A percentile compares a stretch with the other conserved stretches of the same genome.
Conservation (phyloP, 2,888 invertebrate genomes). For the Adelognathus sp. region DNA sequence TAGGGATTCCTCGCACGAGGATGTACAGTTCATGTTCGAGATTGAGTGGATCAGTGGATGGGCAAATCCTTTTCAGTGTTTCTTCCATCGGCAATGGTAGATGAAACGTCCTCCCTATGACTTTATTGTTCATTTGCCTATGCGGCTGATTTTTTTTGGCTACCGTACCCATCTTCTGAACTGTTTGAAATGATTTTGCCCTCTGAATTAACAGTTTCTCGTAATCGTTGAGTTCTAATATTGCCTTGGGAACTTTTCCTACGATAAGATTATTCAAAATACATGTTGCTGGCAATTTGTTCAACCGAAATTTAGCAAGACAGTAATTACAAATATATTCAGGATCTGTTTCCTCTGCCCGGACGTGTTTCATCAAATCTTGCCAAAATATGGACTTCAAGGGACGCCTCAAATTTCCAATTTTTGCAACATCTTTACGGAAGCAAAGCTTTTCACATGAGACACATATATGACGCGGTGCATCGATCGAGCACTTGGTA, state of each 20-base stretch:
- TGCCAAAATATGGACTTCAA: constrained; percentile 40
- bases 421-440: constrained; percentile 46
- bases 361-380: constrained; percentile 27
- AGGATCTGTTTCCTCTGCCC: not conserved
- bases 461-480: constrained; percentile 53
- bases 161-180: constrained; percentile 69
- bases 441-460: constrained; percentile 63
- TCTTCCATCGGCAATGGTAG: constrained; percentile 67
- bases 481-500: constrained; percentile 54
- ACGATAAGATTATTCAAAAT: constrained; percentile 63
- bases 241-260: constrained; percentile 50
- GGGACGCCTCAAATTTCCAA: constrained; percentile 36
- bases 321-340: constrained; percentile 54
- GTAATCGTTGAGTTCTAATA: constrained; percentile 64
- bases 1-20: constrained; percentile 69
- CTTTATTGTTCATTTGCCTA: constrained; percentile 13
- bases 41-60: constrained; percentile 66
- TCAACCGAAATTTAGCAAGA: constrained; percentile 55
- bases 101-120: constrained; percentile 59
- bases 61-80: constrained; percentile 68
- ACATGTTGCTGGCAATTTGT: constrained; percentile 64
- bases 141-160: constrained; percentile 67
- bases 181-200: constrained; percentile 62
- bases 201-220: constrained; percentile 72
- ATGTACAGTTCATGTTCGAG: constrained; percentile 70